Base-by-base conservation (phyloP, 2,113 vertebrate species). In the Apistogramma diplotaenia region DNA sequence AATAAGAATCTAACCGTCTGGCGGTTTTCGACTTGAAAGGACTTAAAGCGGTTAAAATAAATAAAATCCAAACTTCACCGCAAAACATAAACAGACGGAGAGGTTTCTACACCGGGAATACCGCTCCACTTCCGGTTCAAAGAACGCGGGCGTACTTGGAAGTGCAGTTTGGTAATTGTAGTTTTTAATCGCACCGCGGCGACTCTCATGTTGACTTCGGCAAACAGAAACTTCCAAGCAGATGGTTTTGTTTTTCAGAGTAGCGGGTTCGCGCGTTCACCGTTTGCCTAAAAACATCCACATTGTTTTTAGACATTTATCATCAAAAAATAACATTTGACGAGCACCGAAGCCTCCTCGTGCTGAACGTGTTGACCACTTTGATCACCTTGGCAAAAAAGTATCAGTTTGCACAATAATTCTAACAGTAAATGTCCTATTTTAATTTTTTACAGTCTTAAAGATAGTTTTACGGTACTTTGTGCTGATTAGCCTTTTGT, bases 31-130 rank as follows among this genome's bases (percentile, higher is more conserved):
- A 57, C 70, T 3, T 25, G 10, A 55, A 16, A 18, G 31, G 16
- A 16, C 62, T 46, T 25, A 16, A 8, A 19, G 31, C 37, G 27
- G 21, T 46, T 75, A 5, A 57, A 55, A 4, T 21, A 62, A 1
- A 12, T 27, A 74, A 54, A 78, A 13, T 49, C 31, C 13, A 51
- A 93, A 81, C 57, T 83, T 79, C 31, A 8, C 37, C 6, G n/a
- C 25, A 78, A 77, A 87, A 89, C 40, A 84, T 86, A 88, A 89
- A 91, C 85, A 91, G 27, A 82, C 29, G 1, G 23, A 25, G 12
- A 40, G 23, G 21, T 57, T 62, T 35, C 53, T 18, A 2, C 21
- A 25, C 89, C 82, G 88, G 87, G 67, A 57, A 58, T 5, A n/a
- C 27, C 12, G 31, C 51, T 75, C 9, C 2, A 9, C 76, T 81